Conservation (phyloP, 2,888 invertebrate genomes). For the Drosophila nigricruria region DNA sequence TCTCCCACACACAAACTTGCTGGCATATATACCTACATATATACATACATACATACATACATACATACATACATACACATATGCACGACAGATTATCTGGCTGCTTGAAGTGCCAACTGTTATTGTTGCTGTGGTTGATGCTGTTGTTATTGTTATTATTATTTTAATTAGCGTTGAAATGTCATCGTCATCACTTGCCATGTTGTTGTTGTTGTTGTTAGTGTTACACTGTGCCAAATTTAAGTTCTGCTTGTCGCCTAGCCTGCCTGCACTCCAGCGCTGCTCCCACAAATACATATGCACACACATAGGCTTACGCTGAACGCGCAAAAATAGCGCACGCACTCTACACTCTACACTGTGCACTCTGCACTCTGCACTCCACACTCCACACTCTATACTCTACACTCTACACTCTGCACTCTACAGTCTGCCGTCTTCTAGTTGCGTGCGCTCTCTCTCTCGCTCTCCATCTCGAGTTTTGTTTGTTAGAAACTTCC, state of each 20-base stretch:
- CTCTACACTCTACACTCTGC: background rate
- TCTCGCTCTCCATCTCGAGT: constrained; percentile 9
- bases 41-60: constrained; percentile 5
- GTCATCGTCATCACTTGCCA: constrained; percentile 65
- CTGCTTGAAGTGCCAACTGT: constrained; percentile 74
- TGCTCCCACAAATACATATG: constrained; percentile 9
- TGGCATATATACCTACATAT: constrained; percentile 28
- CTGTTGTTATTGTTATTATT: constrained; percentile 72
- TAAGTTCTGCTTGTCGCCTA: constrained; percentile 21
- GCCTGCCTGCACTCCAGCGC: background rate
- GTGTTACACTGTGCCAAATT: constrained; percentile 65
- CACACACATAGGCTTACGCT: background rate
- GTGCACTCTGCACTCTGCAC: background rate
- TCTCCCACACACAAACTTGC: constrained; percentile 41
- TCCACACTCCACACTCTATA: background rate
- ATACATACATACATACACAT: constrained; percentile 1
- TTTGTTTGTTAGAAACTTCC: constrained; percentile 43
- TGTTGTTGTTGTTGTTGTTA: constrained; percentile 41
- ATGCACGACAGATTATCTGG: constrained; percentile 63
- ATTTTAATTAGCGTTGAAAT: constrained; percentile 78
- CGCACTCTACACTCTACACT: constrained; percentile 6
- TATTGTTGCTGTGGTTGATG: constrained; percentile 51
- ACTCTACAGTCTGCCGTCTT: background rate
- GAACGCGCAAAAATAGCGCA: constrained; percentile 1
- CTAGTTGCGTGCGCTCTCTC: background rate